phyloP scores from a whole-genome alignment of 64 coral and sea anemone genomes.

The Stichodactyla helianthus region DNA sequence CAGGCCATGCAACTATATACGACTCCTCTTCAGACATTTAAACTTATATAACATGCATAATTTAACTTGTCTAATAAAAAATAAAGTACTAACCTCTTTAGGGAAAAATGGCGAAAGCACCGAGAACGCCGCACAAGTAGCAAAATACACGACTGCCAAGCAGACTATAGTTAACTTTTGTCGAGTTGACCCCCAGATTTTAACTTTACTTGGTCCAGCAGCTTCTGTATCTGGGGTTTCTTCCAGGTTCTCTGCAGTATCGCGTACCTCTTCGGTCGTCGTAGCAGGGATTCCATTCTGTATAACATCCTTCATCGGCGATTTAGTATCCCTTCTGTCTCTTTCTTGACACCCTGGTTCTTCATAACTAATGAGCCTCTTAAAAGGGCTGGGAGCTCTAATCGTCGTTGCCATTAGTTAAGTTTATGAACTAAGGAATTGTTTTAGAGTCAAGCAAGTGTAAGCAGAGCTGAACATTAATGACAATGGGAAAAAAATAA shows the following conservation, averaged over 20 bases:
- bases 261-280: background rate
- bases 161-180: slow-evolving; percentile 72
- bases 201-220: background rate
- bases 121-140: slow-evolving; percentile 65
- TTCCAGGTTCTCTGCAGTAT: background rate
- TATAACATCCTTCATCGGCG: background rate
- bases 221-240: background rate
- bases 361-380: background rate
- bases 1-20: too few species aligned
- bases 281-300: background rate
- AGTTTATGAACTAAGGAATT: background rate
- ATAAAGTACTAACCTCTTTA: slow-evolving; percentile 46
- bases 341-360: background rate
- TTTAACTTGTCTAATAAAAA: background rate
- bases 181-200: slow-evolving; percentile 48
- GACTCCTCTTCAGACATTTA: too few species aligned
- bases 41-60: background rate
- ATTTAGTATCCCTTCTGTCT: background rate
- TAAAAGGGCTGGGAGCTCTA: background rate
- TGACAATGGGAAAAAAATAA: too few species aligned
- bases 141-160: slow-evolving; percentile 69
- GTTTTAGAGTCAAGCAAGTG: too few species aligned
- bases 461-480: too few species aligned
- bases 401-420: background rate
- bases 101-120: slow-evolving; percentile 88